Evolutionary conservation across 2,113 vertebrate genomes (phyloP), one percentile per base, ranked within the genome.

Genomic region (Danionella cerebrum): DNA sequence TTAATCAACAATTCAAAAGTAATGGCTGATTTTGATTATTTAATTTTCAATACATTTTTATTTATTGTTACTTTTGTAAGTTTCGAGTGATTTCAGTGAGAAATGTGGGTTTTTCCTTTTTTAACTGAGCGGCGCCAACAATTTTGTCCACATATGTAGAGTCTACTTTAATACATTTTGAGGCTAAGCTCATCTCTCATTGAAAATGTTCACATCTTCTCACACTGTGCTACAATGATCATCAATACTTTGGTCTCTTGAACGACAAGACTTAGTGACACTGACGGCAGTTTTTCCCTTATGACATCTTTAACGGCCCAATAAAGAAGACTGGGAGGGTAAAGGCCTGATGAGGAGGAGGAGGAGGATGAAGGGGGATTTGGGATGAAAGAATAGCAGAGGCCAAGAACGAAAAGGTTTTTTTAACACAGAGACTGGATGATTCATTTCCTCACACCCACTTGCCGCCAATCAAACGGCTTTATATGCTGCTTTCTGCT

Each of bases 401-500:
- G 24, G 47, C 41, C 31, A 13, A 53, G 64, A 12, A 47, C 19
- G 31, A 25, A 50, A 65, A 33, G 22, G 18, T 13, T 68, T 58
- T 51, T 67, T 64, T 38, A 10, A 73, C 52, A 65, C 42, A 62
- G 45, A 62, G 55, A 29, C 38, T 11, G 60, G 60, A 59, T 76
- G 74, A 76, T 76, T 73, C 74, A 76, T 65, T 62, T 73, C 62
- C 55, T 73, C 50, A 41, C 70, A 55, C 70, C 74, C 74, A 73
- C 74, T 48, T 24, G 27, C 48, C 25, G 42, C 67, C 70, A 72
- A 67, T 76, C 70, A 76, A 70, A 69, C 22, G 36, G 45, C 25
- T 21, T 66, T 29, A 27, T 57, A 21, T 44, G 48, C 38, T n/a
- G 44, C 18, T 29, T 60, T 58, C 55, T 39, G 67, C 67, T 51